Percentiles rank a stretch among this genome's conserved stretches.
Conservation (phyloP, 2,888 invertebrate genomes). For the Drosophila differens region DNA sequence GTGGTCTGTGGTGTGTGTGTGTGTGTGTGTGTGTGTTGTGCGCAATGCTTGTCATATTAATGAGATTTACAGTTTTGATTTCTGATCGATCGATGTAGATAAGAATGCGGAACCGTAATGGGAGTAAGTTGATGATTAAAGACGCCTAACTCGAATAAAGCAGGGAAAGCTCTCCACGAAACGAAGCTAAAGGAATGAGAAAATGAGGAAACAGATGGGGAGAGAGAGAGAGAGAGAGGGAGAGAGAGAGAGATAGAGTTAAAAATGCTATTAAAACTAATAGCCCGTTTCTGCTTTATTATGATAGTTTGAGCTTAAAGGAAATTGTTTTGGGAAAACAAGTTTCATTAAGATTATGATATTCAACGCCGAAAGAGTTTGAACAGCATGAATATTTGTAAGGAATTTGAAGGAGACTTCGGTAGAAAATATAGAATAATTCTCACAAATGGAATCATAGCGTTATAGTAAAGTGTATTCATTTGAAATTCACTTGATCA, state of each 20-base stretch:
- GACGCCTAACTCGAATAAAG: conserved; percentile 8
- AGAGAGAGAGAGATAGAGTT: background rate
- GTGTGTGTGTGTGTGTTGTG: conserved; percentile 36
- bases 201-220: background rate
- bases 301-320: background rate
- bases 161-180: conserved; percentile 2
- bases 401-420: background rate
- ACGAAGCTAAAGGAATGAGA: background rate
- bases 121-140: conserved; percentile 33
- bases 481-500: too few relatives aligned
- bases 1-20: conserved; percentile 20
- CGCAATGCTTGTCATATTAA: conserved; percentile 73
- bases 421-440: background rate
- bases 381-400: background rate
- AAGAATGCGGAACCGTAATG: conserved; percentile 19
- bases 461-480: background rate
- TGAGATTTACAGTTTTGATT: conserved; percentile 78
- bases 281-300: background rate
- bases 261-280: background rate
- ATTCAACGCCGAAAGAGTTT: background rate
- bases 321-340: background rate
- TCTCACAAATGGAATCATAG: background rate
- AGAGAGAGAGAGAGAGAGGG: background rate
- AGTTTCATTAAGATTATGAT: background rate
- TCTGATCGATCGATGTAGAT: conserved; percentile 73